Evolutionary conservation across 2,888 invertebrate genomes (phyloP).

Genomic region (Scrobipalpa atriplicella): DNA sequence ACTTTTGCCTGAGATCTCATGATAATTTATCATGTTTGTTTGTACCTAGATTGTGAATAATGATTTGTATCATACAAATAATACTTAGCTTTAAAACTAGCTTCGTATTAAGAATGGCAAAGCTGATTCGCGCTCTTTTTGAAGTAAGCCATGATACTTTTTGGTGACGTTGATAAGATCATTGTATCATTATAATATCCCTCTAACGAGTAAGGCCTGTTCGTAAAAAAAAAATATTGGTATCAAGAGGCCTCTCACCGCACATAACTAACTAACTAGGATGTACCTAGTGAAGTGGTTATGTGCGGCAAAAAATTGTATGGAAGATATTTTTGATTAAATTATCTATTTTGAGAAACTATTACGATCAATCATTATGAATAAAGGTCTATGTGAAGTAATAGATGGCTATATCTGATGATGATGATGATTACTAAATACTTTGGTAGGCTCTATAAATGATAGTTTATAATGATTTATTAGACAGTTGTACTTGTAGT

Average conservation of each 20-base stretch:
- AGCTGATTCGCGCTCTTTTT: constrained; percentile 4
- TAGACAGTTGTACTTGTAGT: no score
- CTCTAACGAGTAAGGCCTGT: not conserved
- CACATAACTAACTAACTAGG: no score
- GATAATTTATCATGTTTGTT: no score
- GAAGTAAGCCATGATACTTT: not conserved
- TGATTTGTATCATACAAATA: no score
- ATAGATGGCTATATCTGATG: no score
- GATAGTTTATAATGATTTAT: no score
- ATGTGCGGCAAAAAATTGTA: not conserved
- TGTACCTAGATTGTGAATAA: no score
- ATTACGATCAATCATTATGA: not conserved
- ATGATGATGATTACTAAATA: no score
- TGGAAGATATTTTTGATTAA: not conserved
- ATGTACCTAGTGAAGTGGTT: not conserved
- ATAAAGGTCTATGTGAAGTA: no score
- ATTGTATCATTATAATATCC: not conserved
- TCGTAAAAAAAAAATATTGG: not conserved
- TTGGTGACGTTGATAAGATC: not conserved
- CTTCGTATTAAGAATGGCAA: not conserved
- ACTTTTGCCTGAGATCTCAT: no score
- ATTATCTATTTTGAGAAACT: not conserved
- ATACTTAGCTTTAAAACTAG: no score
- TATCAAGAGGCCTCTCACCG: not conserved
- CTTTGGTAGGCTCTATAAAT: no score